Conservation (phyloP, 2,113 vertebrate genomes). For the Gracilinanus agilis region DNA sequence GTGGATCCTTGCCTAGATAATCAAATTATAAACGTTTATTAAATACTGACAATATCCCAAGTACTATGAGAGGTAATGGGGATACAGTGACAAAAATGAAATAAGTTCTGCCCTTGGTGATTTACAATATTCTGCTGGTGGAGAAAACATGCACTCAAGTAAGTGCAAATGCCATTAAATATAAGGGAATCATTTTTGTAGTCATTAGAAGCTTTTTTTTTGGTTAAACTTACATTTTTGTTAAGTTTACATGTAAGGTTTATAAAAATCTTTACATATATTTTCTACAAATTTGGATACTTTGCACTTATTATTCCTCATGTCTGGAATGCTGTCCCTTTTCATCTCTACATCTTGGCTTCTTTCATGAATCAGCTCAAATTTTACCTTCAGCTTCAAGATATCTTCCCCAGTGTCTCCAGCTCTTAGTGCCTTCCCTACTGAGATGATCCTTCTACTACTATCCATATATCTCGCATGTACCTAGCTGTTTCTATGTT, state of each 20-base stretch:
- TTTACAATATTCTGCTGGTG: neutral
- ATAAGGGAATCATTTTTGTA: neutral
- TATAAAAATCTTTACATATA: neutral
- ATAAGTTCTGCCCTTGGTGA: neutral
- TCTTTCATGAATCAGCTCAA: neutral
- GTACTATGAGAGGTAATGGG: neutral
- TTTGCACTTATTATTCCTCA: neutral
- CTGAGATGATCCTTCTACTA: neutral
- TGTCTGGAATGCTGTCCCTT: neutral
- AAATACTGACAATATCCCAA: neutral
- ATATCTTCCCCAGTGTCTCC: neutral
- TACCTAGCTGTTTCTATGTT: neutral
- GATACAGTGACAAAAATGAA: neutral
- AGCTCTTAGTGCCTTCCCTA: neutral
- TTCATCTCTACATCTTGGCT: neutral
- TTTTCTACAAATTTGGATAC: neutral
- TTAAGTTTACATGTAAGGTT: neutral
- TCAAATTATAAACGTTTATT: neutral
- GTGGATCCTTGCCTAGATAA: neutral
- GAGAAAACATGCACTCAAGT: neutral
- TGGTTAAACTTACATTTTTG: too few species aligned
- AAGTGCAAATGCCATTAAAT: neutral
- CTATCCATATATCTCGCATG: neutral
- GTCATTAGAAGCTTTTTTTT: neutral
- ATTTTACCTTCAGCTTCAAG: neutral